phyloP scores from a whole-genome alignment of 2,888 invertebrate species.

The Oscheius sp. region DNA sequence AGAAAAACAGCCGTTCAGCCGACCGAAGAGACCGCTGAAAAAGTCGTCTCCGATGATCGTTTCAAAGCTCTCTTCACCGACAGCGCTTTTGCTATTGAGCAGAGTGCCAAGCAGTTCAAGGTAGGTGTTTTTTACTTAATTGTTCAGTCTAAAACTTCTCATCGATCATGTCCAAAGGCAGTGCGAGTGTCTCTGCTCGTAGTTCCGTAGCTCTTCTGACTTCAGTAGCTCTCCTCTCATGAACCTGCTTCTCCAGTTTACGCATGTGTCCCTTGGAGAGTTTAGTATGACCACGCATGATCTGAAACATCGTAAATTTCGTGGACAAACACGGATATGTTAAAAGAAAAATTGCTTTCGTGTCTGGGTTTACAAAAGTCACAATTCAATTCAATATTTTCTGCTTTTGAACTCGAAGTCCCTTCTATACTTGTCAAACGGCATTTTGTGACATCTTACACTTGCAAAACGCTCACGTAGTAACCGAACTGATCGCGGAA shows the following conservation, averaged over 20 bases:
- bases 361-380: no score
- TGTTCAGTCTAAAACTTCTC: neutral
- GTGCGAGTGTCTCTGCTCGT: conserved; percentile 13
- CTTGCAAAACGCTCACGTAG: no score
- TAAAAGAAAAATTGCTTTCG: no score
- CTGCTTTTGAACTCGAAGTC: no score
- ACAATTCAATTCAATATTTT: no score
- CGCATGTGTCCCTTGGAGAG: conserved; percentile 43
- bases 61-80: conserved; percentile 70
- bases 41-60: conserved; percentile 58
- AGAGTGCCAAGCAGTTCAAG: conserved; percentile 37
- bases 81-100: conserved; percentile 68
- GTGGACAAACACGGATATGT: no score
- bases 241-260: conserved; percentile 55
- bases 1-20: neutral
- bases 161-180: conserved; percentile 3
- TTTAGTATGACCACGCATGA: conserved; percentile 44
- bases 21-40: conserved; percentile 35
- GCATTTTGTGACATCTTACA: no score
- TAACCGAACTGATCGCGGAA: no score
- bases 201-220: conserved; percentile 18
- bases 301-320: conserved; percentile 22
- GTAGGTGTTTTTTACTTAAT: neutral
- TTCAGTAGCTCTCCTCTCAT: conserved; percentile 17
- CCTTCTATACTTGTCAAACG: no score